Percentiles rank a stretch among this genome's conserved stretches.
These are phyloP conservation scores for Vulpes lagopus DNA, from an alignment of 2,113 vertebrate genomes.

Conservation along the genomic window DNA sequence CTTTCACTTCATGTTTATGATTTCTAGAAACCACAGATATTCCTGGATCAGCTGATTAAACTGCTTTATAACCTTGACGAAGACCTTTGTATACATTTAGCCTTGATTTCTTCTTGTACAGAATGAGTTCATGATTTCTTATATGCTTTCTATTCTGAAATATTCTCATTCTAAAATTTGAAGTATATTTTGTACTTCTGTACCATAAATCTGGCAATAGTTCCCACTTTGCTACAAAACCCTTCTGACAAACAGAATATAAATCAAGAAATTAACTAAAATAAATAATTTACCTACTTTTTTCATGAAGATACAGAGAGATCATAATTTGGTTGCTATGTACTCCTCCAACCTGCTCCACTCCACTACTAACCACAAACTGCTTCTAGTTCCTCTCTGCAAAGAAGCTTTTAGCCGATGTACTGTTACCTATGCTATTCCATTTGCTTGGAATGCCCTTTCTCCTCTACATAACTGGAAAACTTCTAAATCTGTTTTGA, in stretches of 20 bases:
- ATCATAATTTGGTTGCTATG: neutral
- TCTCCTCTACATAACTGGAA: neutral
- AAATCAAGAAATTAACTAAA: constrained; percentile 4
- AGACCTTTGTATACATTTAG: neutral
- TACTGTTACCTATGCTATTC: neutral
- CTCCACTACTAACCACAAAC: neutral
- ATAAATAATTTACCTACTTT: constrained; percentile 2
- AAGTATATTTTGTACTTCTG: neutral
- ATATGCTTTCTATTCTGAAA: neutral
- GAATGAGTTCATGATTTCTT: neutral
- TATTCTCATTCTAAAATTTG: constrained; percentile 47
- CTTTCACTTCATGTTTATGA: neutral
- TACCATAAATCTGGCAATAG: neutral
- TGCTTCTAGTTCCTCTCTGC: neutral
- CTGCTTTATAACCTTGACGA: neutral
- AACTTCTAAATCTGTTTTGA: neutral
- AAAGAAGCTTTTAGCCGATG: neutral
- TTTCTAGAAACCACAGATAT: neutral
- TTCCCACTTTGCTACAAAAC: neutral
- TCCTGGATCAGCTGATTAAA: neutral
- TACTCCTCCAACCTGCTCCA: no score
- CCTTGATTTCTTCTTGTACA: neutral
- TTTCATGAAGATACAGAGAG: neutral
- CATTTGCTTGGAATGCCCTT: neutral
- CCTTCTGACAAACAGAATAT: neutral